Conservation (phyloP, 35 echinoderm and acorn worm species). For the Acanthaster planci region DNA sequence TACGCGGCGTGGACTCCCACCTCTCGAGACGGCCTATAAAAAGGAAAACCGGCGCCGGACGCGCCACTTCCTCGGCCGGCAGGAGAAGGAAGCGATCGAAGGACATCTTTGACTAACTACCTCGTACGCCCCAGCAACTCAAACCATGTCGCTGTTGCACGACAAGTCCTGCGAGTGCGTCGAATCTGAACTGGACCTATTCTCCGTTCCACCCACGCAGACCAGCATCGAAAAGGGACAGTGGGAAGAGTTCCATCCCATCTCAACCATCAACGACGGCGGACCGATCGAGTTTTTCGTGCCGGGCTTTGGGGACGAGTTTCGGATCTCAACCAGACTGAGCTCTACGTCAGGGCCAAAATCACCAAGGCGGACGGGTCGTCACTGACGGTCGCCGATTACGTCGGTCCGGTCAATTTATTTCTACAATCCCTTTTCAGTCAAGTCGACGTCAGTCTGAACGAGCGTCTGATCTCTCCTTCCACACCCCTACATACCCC, state of each 20-base stretch:
- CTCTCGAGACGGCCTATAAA: no score
- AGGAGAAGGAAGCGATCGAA: no score
- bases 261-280: constrained; percentile 30
- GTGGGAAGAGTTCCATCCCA: constrained; percentile 46
- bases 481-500: constrained; percentile 46
- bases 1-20: no score
- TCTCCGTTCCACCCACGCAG: constrained; percentile 38
- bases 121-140: no score
- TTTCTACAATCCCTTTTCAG: constrained; percentile 59
- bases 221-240: constrained; percentile 66
- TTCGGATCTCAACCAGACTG: constrained; percentile 47
- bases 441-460: constrained; percentile 59
- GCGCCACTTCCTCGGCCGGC: no score
- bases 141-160: constrained; percentile 11
- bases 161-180: constrained; percentile 51
- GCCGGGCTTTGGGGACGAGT: constrained; percentile 41
- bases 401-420: constrained; percentile 57
- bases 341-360: constrained; percentile 52
- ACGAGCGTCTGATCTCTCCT: constrained; percentile 28
- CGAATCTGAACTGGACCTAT: constrained; percentile 70
- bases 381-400: background rate
- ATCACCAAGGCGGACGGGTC: constrained; percentile 46
- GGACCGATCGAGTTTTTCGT: constrained; percentile 67
- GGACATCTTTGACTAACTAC: no score
- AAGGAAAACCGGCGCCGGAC: no score